Evolutionary conservation across 2,113 vertebrate genomes (phyloP).

Genomic region (Piprites chloris): DNA sequence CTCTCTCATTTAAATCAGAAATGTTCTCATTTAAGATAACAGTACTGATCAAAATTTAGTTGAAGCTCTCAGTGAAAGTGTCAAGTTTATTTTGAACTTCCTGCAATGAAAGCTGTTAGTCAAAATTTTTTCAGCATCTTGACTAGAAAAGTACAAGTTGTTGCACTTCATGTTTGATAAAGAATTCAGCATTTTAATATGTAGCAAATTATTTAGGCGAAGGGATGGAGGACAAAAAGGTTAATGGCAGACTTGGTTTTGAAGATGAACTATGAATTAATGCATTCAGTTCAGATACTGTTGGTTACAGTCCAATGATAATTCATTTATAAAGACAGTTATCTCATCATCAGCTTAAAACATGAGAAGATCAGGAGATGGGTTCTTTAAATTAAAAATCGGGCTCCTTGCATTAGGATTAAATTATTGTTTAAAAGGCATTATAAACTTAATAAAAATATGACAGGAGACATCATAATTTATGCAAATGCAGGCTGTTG

Average conservation of each 20-base stretch:
- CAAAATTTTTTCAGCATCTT: background rate
- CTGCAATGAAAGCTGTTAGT: background rate
- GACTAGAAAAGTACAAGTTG: background rate
- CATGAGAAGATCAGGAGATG: background rate
- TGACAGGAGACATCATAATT: background rate
- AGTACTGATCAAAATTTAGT: background rate
- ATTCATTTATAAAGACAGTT: conserved; percentile 49
- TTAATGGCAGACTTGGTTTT: conserved; percentile 48
- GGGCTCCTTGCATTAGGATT: background rate
- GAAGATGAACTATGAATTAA: conserved; percentile 44
- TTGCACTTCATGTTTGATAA: conserved; percentile 22
- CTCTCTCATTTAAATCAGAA: background rate
- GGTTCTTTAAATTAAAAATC: conserved; percentile 31
- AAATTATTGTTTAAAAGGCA: conserved; percentile 47
- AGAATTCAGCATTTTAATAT: background rate
- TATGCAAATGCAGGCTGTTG: background rate
- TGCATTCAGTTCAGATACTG: background rate
- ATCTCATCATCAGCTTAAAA: conserved; percentile 41
- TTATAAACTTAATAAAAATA: background rate
- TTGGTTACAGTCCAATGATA: background rate
- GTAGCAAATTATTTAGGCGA: background rate
- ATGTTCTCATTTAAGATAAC: background rate
- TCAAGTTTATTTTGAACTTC: background rate
- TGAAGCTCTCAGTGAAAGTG: background rate
- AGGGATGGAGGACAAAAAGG: conserved; percentile 24